phyloP scores from a whole-genome alignment of 1,140 invertebrate species.

The Parasteatoda tepidariorum region DNA sequence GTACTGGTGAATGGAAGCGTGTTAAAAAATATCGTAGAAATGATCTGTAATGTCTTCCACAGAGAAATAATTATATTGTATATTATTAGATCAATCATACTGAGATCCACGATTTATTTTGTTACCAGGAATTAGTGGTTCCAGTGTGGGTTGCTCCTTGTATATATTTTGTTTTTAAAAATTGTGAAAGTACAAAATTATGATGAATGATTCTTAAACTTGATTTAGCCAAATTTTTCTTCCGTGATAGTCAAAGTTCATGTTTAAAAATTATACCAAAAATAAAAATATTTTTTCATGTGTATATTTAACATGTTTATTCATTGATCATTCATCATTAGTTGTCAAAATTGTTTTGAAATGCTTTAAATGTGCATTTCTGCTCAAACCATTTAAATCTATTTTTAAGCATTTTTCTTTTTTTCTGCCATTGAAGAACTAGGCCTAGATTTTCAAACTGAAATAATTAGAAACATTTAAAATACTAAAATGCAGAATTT shows the following conservation, averaged over 20 bases:
- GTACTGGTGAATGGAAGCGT: slow-evolving; percentile 91
- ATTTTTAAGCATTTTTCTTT: too few relatives aligned
- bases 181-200: neutral
- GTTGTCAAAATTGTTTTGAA: neutral
- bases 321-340: neutral
- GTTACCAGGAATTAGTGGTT: neutral
- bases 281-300: neutral
- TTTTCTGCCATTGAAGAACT: too few relatives aligned
- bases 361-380: neutral
- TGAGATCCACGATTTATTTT: neutral
- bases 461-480: too few relatives aligned
- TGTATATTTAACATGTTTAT: neutral
- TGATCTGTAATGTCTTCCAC: slow-evolving; percentile 17
- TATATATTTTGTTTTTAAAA: neutral
- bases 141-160: neutral
- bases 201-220: neutral
- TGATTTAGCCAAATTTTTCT: neutral
- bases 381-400: too few relatives aligned
- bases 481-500: too few relatives aligned
- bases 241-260: neutral
- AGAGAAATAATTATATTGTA: neutral
- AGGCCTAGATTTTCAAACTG: too few relatives aligned
- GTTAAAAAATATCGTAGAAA: slow-evolving; percentile 78
- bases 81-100: neutral
- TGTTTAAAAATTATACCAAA: neutral